These are phyloP conservation scores for Geophilus truncorum DNA, from an alignment of 2,888 invertebrate species.

Conservation along the genomic window DNA sequence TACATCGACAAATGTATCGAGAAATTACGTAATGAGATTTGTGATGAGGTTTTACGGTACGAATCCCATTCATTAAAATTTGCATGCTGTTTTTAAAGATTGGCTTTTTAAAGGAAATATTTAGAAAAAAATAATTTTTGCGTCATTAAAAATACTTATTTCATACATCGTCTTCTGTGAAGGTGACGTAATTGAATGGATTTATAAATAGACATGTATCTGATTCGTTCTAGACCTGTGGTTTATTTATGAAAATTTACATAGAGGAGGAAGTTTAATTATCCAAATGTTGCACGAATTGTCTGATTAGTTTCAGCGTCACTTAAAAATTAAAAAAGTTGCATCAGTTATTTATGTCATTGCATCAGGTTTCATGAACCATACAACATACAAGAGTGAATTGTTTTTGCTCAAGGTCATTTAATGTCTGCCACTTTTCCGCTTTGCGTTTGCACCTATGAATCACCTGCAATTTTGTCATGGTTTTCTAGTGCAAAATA, in stretches of 20 bases:
- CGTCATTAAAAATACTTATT: background rate
- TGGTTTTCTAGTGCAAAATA: too few relatives aligned
- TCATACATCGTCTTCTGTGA: background rate
- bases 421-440: background rate
- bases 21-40: background rate
- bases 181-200: background rate
- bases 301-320: background rate
- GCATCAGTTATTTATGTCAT: background rate
- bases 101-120: background rate
- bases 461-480: background rate
- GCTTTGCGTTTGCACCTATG: background rate
- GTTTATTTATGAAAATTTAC: background rate
- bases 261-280: background rate
- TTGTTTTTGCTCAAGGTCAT: conserved; percentile 10
- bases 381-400: background rate
- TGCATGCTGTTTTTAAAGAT: background rate
- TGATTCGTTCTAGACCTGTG: too few relatives aligned
- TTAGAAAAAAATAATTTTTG: too few relatives aligned
- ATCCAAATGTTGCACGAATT: background rate
- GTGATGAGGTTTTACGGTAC: background rate
- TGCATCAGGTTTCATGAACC: background rate
- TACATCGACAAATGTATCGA: too few relatives aligned
- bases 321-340: background rate
- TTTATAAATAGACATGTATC: background rate
- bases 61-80: background rate